Evolutionary conservation across 2,888 invertebrate species (phyloP).

Genomic region (Timema cristinae): DNA sequence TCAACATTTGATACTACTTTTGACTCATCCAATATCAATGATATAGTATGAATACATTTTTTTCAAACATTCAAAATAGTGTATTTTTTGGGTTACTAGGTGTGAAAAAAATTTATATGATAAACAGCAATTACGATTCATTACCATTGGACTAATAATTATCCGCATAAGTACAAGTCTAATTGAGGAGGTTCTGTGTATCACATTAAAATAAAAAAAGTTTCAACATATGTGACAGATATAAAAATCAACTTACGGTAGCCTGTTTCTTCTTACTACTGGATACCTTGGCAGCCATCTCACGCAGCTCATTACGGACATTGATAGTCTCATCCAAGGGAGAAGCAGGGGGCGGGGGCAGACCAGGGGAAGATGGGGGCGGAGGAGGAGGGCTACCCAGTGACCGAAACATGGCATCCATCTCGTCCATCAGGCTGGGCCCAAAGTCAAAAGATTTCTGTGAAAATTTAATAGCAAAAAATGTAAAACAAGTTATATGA

Average conservation of each 20-base stretch:
- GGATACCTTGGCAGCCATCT: constrained; percentile 52
- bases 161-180: no score
- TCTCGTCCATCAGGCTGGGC: constrained; percentile 84
- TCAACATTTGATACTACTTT: no score
- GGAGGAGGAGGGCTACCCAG: constrained; percentile 43
- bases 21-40: no score
- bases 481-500: not conserved
- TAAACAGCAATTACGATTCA: no score
- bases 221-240: not conserved
- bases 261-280: constrained; percentile 50
- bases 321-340: constrained; percentile 55
- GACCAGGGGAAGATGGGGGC: constrained; percentile 40
- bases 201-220: not conserved
- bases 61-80: no score
- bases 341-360: constrained; percentile 40
- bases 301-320: constrained; percentile 64
- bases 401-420: constrained; percentile 80
- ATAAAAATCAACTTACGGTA: constrained; percentile 45
- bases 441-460: constrained; percentile 66
- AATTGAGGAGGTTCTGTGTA: not conserved
- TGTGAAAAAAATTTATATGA: no score
- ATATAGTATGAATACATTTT: no score
- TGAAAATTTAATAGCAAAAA: not conserved
- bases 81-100: no score
- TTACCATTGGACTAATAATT: no score